phyloP scores from a whole-genome alignment of 2,888 invertebrate species.

The Ophioninae sp. region DNA sequence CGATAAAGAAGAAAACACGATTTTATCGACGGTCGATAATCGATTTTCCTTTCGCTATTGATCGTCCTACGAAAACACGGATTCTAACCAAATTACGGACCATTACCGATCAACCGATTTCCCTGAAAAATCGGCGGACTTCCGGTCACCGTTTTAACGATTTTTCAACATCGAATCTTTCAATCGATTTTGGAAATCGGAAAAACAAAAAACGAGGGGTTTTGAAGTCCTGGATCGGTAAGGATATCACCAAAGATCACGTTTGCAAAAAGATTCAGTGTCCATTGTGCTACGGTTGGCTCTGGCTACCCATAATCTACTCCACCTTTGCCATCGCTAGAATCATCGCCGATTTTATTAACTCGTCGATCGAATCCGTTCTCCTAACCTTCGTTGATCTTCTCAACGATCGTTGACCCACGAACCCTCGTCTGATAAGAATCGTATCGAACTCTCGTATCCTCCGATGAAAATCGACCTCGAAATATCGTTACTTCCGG shows the following conservation, averaged over 20 bases:
- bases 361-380: slow-evolving; percentile 28
- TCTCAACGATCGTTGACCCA: neutral
- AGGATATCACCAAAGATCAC: slow-evolving; percentile 40
- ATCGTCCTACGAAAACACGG: slow-evolving; percentile 45
- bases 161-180: neutral
- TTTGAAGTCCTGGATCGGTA: neutral
- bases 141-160: neutral
- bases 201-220: neutral
- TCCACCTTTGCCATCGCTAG: slow-evolving; percentile 20
- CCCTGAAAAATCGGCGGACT: neutral
- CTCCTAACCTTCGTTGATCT: slow-evolving; percentile 19
- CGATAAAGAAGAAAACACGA: slow-evolving; percentile 12
- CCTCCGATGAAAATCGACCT: too few species aligned
- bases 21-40: slow-evolving; percentile 23
- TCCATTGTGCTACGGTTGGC: slow-evolving; percentile 60
- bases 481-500: too few species aligned
- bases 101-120: neutral
- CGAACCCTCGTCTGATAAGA: neutral
- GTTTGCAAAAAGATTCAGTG: slow-evolving; percentile 57
- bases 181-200: neutral
- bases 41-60: slow-evolving; percentile 38
- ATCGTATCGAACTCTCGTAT: neutral
- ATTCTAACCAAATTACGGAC: slow-evolving; percentile 1
- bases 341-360: slow-evolving; percentile 20
- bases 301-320: slow-evolving; percentile 56